Evolutionary conservation across 1,140 invertebrate genomes (phyloP), one percentile per base, ranked within the genome.

Genomic region (Lasioglossum baleicum): DNA sequence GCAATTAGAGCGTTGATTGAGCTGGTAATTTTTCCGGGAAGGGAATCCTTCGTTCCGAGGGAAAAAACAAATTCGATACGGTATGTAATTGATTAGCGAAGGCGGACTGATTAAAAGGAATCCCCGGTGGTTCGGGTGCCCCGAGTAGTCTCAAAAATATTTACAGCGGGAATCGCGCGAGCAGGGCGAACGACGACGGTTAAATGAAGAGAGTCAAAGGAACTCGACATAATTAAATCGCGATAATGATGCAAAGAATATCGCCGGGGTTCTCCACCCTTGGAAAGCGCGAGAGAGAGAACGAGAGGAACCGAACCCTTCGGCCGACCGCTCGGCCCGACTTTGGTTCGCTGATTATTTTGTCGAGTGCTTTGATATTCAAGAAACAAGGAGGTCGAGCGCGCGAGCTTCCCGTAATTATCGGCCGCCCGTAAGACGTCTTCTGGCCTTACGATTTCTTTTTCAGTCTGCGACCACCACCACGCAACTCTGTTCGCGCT

Each of bases 201-300:
- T 73, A 85, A 88, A 87, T 83, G 84, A 87, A 85, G 83, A 87
- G 80, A 84, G 83, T 89, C 87, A 90, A 90, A 90, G 89, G 83
- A 89, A 88, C 82, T 86, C 80, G 84, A 89, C 79, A 88, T 90
- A 90, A 90, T 90, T 90, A 89, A 90, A 90, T 90, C 86, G 87
- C 86, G 87, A 88, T 90, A 90, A 90, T 90, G 89, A 90, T 82
- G 88, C 87, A 90, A 90, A 90, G 88, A 90, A 88, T 88, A 89
- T 88, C 87, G 78, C 64, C n/a, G 67, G 58, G 26, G 85, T 65
- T 74, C 53, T 72, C 63, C 68, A 58, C 53, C 40, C 56, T 72
- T 44, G 48, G 53, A 48, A 48, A 31, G 56, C 69, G 22, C 75
- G 51, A 13, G 4, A 13, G 4, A 13, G 44, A 8, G 44, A 13